Base-by-base conservation (phyloP, 2,888 invertebrate species). In the Oligia strigilis region DNA sequence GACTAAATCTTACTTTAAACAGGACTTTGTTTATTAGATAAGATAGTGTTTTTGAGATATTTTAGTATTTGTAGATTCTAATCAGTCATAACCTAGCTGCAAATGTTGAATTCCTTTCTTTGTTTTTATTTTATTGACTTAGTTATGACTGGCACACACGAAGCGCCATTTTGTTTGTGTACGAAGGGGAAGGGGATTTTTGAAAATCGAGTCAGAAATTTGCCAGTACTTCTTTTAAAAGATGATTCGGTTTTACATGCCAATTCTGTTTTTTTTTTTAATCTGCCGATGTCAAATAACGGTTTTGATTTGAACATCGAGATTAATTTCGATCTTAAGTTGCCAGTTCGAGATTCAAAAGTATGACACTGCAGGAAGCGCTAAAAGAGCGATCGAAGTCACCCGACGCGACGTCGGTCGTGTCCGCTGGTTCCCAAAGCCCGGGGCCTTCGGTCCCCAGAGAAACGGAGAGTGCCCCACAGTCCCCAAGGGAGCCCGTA, bases 21-120 rank as follows among this genome's bases (percentile, higher is more conserved):
- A 83, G 67, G 73, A 64, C 75, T 72, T 80, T 77, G 72, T 73
- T 87, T 71, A 73, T 82, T 89, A 89, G 92, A 92, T 93, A 92
- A 91, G 90, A 90, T 91, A 90, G 80, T 80, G 76, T 87, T 82
- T 69, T 71, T 76, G 73, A 81, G 76, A 84, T 87, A 81, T 81
- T 81, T 82, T 82, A 84, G 88, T 90, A 81, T 91, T 89, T 89
- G 87, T 90, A 90, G 86, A 89, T 80, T 78, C 77, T 85, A 87
- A 85, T 75, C 76, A 79, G 70, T 70, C 75, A 75, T 71, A 82
- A 80, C 52, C 65, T 85, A 80, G 83, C 76, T 71, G 78, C 94
- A 94, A 95, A 96, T 96, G 96, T 96, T 96, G 96, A 96, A 96
- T 96, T 96, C 96, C 96, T 96, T 95, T 94, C 80, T 77, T 84